Evolutionary conservation across 2,888 invertebrate genomes (phyloP).

Genomic region (Globia sparganii): DNA sequence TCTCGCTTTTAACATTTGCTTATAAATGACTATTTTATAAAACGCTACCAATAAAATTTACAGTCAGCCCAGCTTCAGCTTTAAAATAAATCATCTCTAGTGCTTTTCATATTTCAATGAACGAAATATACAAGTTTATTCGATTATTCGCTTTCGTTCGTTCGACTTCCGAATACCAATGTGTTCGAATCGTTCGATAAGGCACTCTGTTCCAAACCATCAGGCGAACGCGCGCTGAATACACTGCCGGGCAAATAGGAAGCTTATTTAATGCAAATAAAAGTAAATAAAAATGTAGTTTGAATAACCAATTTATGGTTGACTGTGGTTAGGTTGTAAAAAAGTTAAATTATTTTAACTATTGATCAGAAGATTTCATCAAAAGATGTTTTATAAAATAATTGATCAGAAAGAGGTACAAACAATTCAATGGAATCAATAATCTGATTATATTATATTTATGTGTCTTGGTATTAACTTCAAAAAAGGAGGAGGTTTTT

Average conservation of each 20-base stretch:
- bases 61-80: constrained; percentile 1
- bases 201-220: constrained; percentile 58
- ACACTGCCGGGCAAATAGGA: constrained; percentile 14
- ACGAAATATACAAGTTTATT: constrained; percentile 60
- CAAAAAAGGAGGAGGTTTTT: too few species aligned
- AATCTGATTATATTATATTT: too few species aligned
- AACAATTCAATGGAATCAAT: too few species aligned
- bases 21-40: constrained; percentile 16
- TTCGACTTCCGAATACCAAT: constrained; percentile 64
- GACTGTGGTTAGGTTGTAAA: constrained; percentile 3
- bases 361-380: too few species aligned
- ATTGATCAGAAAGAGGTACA: too few species aligned
- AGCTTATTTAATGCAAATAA: constrained; percentile 25
- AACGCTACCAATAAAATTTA: constrained; percentile 7
- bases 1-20: background rate
- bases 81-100: constrained; percentile 44
- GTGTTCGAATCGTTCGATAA: constrained; percentile 56
- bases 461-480: too few species aligned
- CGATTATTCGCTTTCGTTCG: constrained; percentile 59
- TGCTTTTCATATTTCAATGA: constrained; percentile 59
- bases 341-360: background rate
- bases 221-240: constrained; percentile 62
- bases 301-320: background rate
- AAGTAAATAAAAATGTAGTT: constrained; percentile 1
- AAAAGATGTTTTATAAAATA: too few species aligned